Conservation (phyloP, 2,888 invertebrate species). For the Brachyptera risi region DNA sequence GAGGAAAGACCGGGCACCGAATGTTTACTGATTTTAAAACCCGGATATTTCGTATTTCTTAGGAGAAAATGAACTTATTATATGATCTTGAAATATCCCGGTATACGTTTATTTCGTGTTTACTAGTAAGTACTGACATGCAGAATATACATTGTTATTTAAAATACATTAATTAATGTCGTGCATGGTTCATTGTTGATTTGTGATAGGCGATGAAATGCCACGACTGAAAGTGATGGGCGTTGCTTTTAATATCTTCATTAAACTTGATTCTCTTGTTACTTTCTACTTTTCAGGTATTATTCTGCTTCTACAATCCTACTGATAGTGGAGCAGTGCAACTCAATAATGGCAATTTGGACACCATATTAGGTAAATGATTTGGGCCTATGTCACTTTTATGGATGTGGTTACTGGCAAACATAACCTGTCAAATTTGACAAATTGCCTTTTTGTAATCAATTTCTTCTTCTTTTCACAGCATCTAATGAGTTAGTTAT, state of each 20-base stretch:
- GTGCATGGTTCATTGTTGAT: neutral
- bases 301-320: constrained; percentile 63
- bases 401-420: too few species aligned
- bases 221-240: neutral
- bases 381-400: neutral
- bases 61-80: constrained; percentile 23
- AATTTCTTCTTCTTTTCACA: constrained; percentile 50
- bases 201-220: neutral
- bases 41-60: constrained; percentile 23
- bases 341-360: constrained; percentile 75
- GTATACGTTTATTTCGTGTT: constrained; percentile 33
- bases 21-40: constrained; percentile 13
- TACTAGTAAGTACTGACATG: constrained; percentile 34
- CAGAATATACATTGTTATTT: neutral
- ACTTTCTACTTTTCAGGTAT: constrained; percentile 44
- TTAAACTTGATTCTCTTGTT: neutral
- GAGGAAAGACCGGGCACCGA: constrained; percentile 3
- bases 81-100: constrained; percentile 28
- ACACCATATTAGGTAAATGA: constrained; percentile 76
- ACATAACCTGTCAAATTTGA: constrained; percentile 12
- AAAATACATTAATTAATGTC: neutral
- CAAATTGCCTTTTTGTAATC: neutral
- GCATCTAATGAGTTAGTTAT: constrained; percentile 95
- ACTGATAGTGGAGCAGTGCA: constrained; percentile 78
- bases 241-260: neutral